phyloP scores from a whole-genome alignment of 2,888 invertebrate species.

The Drosophila barbarae region DNA sequence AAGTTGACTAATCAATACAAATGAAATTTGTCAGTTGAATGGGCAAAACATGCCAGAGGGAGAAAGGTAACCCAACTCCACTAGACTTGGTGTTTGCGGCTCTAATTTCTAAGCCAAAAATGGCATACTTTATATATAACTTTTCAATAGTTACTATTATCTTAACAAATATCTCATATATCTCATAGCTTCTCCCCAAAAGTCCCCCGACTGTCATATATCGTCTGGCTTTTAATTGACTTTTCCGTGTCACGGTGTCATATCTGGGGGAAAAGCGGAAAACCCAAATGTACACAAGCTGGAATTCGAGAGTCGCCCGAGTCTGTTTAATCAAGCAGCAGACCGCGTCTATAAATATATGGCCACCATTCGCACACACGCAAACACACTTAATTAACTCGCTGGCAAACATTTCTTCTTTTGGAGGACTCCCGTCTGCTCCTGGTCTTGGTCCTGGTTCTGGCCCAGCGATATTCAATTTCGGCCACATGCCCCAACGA shows the following conservation, averaged over 20 bases:
- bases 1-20: constrained; percentile 42
- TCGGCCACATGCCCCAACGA: constrained; percentile 7
- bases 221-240: neutral
- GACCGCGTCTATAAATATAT: constrained; percentile 43
- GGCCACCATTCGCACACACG: constrained; percentile 6
- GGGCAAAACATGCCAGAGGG: constrained; percentile 1
- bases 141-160: too few relatives aligned
- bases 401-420: constrained; percentile 23
- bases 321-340: constrained; percentile 58
- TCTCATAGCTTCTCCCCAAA: too few relatives aligned
- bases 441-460: neutral
- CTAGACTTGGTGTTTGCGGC: neutral
- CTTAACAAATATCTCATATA: too few relatives aligned
- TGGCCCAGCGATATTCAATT: constrained; percentile 29
- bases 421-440: neutral
- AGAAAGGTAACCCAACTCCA: neutral
- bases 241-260: neutral
- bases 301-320: constrained; percentile 11
- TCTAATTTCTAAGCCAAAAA: neutral
- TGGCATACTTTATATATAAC: neutral
- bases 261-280: constrained; percentile 21
- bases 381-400: constrained; percentile 39
- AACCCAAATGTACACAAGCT: constrained; percentile 39
- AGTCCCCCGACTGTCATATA: too few relatives aligned
- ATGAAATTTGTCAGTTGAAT: constrained; percentile 41